Conservation (phyloP, 1,140 invertebrate genomes). For the Diplogasteroides magnus region DNA sequence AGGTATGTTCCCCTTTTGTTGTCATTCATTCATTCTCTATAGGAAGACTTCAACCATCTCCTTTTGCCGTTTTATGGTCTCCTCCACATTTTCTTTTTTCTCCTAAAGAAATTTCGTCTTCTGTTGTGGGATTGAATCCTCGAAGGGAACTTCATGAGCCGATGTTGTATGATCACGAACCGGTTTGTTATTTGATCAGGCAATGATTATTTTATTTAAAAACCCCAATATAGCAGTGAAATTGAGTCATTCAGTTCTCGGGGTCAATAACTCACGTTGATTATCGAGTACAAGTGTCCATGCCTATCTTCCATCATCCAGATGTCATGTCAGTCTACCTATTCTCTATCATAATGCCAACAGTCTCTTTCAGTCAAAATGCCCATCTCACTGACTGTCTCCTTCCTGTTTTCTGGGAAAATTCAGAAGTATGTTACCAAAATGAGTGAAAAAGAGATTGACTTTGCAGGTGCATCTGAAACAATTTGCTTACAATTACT, state of each 20-base stretch:
- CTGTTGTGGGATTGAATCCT: not conserved
- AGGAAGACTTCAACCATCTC: not conserved
- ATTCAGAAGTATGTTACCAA: not conserved
- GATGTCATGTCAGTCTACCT: not conserved
- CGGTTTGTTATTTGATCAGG: not conserved
- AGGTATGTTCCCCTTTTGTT: not conserved
- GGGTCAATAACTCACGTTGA: not conserved
- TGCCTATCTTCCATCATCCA: not conserved
- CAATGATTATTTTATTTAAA: no score
- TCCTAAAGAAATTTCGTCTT: not conserved
- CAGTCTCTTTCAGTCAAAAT: not conserved
- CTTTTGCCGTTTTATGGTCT: not conserved
- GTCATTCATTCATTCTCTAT: not conserved
- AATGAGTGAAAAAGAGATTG: no score
- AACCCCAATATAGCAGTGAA: no score
- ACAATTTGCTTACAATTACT: not conserved
- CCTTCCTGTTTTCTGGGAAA: not conserved
- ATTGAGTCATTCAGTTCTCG: not conserved
- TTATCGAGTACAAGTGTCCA: not conserved
- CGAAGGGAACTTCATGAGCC: not conserved
- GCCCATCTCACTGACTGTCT: not conserved
- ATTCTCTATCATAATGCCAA: no score
- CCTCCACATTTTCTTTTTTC: not conserved
- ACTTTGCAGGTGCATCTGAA: not conserved
- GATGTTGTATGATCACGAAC: not conserved